Evolutionary conservation across 2,797 vertebrate species (phyloP).

Genomic region (Dendrocincla fuliginosa): DNA sequence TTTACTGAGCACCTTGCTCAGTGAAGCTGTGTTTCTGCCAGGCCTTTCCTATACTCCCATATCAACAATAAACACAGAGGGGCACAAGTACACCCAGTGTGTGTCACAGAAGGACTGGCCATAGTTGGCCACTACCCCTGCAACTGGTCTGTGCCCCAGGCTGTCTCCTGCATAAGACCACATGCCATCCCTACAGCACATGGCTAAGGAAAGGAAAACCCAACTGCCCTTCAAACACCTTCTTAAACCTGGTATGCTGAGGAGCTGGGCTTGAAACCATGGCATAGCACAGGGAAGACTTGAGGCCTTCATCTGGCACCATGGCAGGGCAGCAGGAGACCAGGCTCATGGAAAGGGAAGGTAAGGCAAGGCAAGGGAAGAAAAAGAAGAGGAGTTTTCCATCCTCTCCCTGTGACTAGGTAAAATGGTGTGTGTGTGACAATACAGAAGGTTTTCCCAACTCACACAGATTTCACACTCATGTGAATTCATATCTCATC

Average conservation of each 20-base stretch:
- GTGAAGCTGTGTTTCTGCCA: not conserved
- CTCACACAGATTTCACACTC: not conserved
- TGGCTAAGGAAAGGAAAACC: not conserved
- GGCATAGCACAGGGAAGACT: not conserved
- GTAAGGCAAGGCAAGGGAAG: too few relatives aligned
- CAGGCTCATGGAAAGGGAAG: not conserved
- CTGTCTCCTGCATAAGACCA: not conserved
- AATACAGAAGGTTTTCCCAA: not conserved
- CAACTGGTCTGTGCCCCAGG: not conserved
- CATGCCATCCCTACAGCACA: fast-evolving
- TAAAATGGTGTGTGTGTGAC: fast-evolving
- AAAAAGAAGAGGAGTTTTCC: not conserved
- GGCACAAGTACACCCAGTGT: not conserved
- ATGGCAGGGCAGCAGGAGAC: not conserved
- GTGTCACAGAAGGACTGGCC: not conserved
- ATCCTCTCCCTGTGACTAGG: not conserved
- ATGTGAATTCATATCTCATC: not conserved
- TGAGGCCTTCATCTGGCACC: not conserved
- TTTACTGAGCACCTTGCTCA: not conserved
- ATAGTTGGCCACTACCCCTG: not conserved
- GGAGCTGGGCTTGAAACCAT: not conserved
- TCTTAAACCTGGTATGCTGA: not conserved
- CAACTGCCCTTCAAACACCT: not conserved
- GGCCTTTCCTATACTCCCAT: not conserved
- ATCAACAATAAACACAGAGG: not conserved